These are phyloP conservation scores for Cynoglossus semilaevis DNA, from an alignment of 2,113 vertebrate genomes.

Conservation along the genomic window DNA sequence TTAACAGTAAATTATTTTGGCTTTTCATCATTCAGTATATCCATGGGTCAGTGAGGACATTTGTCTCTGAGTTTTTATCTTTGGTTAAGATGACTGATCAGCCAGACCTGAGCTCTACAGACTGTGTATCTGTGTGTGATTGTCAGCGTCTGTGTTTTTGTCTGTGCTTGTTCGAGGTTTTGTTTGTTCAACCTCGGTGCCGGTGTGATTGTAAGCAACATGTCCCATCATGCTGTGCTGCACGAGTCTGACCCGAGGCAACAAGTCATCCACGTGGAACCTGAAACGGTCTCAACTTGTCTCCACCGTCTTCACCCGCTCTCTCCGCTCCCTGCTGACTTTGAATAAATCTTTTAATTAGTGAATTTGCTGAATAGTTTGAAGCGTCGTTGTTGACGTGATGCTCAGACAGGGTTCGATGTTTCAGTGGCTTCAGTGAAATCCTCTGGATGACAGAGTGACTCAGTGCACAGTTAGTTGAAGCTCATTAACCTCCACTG, in stretches of 20 bases:
- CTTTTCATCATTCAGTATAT: no score
- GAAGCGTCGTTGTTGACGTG: no score
- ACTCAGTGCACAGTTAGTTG: conserved; percentile 34
- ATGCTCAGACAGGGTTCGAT: no score
- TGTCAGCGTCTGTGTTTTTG: conserved; percentile 16
- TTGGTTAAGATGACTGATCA: no score
- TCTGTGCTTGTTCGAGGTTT: conserved; percentile 20
- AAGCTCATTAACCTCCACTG: conserved; percentile 38
- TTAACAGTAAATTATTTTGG: no score
- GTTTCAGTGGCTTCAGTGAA: conserved; percentile 2
- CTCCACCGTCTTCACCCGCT: conserved; percentile 6
- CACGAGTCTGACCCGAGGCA: conserved; percentile 45
- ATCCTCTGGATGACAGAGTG: neutral
- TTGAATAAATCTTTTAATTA: no score
- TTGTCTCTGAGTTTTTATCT: no score
- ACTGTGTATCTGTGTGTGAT: conserved; percentile 11
- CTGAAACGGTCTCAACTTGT: conserved; percentile 58
- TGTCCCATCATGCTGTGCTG: conserved; percentile 61
- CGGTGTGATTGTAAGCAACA: conserved; percentile 40
- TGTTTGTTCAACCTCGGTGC: conserved; percentile 23
- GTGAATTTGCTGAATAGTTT: no score
- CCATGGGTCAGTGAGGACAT: no score
- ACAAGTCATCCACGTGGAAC: conserved; percentile 51
- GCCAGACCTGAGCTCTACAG: neutral
- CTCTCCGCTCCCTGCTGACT: neutral